Base-by-base conservation (phyloP, 2,888 invertebrate genomes). In the Aspidiotus destructor region DNA sequence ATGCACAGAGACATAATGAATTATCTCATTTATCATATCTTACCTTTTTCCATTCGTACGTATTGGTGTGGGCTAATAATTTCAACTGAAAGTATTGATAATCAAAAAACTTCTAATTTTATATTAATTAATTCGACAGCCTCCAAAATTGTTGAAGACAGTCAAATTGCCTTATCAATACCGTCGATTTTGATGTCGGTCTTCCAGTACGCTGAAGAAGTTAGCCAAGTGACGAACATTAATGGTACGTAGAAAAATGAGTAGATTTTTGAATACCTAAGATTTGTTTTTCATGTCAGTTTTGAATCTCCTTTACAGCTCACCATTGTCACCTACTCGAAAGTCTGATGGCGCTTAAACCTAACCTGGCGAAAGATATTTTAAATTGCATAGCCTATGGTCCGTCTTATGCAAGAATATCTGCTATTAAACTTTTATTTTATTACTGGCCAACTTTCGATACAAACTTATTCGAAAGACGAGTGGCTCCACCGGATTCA, bases 401-500 rank as follows among this genome's bases (percentile, higher is more conserved):
- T 58, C 96, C 98, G 0, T 87, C 92, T 72, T 88, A 89, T 63
- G 92, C 97, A 0, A 81, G 96, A 63, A 86, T 92, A n/a, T 93
- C 95, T 0, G 98, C 98, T 1, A 95, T 95, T 65, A 95, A 97
- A 79, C 82, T 99, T 53, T 83, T 99, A 62, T 98, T 99, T 80
- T 95, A 97, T 81, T 99, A 99, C 78, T 99, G 98, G 97, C 99
- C 99, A 7, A 91, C 96, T 6, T 89, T 98, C 75, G 95, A 97
- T 79, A 90, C 95, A 40, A 90, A 91, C 75, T 84, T 94, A 8
- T 90, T 93, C 74, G 97, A 97, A 77, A 83, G 93, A 68, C 89
- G 90, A 75, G 89, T 89, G 3, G 82, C 92, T 60, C 55, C 44
- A 55, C 69, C 42, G 70, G 55, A 65, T 52, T 58, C 60, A 67